A percentile compares a stretch with the other conserved stretches of the same genome.
These are phyloP conservation scores for Aldabrachelys gigantea DNA, from an alignment of 2,113 vertebrate genomes.

Conservation along the genomic window DNA sequence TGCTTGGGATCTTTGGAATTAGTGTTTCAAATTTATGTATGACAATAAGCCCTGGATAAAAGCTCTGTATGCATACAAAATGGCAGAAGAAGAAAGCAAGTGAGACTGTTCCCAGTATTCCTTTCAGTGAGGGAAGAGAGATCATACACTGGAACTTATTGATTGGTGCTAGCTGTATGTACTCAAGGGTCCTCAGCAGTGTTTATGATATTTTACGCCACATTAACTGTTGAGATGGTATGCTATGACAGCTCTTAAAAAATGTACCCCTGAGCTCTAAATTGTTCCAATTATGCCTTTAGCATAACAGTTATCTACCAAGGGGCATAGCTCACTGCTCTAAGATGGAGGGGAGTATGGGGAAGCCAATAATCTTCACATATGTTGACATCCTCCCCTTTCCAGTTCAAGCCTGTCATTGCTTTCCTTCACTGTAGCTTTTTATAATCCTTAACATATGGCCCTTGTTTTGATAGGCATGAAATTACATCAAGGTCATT, in stretches of 20 bases:
- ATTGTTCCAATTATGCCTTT: slow-evolving; percentile 70
- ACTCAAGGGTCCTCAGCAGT: slow-evolving; percentile 46
- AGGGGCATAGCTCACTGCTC: slow-evolving; percentile 22
- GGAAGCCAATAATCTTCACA: slow-evolving; percentile 53
- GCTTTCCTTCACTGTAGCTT: slow-evolving; percentile 69
- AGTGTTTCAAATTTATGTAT: neutral
- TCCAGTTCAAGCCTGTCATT: slow-evolving; percentile 43
- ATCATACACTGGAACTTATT: neutral
- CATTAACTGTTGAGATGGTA: slow-evolving; percentile 65
- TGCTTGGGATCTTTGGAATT: neutral
- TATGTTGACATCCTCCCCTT: slow-evolving; percentile 23
- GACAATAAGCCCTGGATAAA: neutral
- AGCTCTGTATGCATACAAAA: neutral
- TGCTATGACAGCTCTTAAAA: slow-evolving; percentile 67
- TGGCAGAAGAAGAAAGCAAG: neutral
- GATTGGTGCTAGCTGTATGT: neutral
- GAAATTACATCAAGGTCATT: slow-evolving; percentile 97
- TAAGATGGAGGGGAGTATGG: slow-evolving; percentile 40
- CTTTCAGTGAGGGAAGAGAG: slow-evolving; percentile 21
- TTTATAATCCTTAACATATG: slow-evolving; percentile 86
- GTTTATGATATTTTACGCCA: slow-evolving; percentile 66
- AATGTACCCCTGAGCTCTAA: slow-evolving; percentile 61
- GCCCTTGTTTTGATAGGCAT: slow-evolving; percentile 88
- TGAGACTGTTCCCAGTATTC: neutral
- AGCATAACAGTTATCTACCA: slow-evolving; percentile 64